Evolutionary conservation across 2,888 invertebrate species (phyloP), one percentile per base, ranked within the genome.

Genomic region (Ligdia adustata): DNA sequence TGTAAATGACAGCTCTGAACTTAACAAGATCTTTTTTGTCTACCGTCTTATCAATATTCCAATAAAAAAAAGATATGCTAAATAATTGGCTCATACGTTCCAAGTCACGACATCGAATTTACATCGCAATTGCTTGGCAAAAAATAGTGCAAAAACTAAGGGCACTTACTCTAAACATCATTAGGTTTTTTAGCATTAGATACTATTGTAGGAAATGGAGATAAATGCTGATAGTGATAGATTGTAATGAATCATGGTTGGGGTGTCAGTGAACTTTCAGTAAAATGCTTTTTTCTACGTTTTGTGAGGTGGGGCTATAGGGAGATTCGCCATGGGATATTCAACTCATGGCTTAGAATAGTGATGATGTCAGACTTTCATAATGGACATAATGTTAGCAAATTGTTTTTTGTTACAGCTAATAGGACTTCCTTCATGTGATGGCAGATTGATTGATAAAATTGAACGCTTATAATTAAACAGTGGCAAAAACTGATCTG

Each of bases 141-240:
- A 72, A 80, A 75, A 65, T 46, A 42, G 47, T 45, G 72, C 74
- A 80, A 79, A 82, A 82, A 81, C 50, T 70, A 72, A 75, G 73
- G 74, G 79, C 70, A 71, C 61, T 70, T 66, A 66, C 64, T 74
- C 67, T 72, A 75, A 72, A 75, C 75, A 69, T 73, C 69, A 73
- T 75, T 69, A 78, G 62, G 53, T 77, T 82, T 78, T 82, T 84
- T 79, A 20, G 31, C 42, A 56, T 66, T n/a, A n/a, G n/a, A n/a
- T 61, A 57, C 49, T 50, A 51, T 51, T 55, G 48, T 57, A 45
- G 45, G 40, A 50, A 48, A 57, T 55, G 52, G 64, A 72, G 79
- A 80, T 81, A 77, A 74, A 79, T 73, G 29, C 29, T 40, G 48
- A 60, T 55, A 46, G 49, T 53, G 59, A 55, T 56, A 54, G 52